Conservation (phyloP, 2,888 invertebrate genomes). For the Troides oblongomaculatus region DNA sequence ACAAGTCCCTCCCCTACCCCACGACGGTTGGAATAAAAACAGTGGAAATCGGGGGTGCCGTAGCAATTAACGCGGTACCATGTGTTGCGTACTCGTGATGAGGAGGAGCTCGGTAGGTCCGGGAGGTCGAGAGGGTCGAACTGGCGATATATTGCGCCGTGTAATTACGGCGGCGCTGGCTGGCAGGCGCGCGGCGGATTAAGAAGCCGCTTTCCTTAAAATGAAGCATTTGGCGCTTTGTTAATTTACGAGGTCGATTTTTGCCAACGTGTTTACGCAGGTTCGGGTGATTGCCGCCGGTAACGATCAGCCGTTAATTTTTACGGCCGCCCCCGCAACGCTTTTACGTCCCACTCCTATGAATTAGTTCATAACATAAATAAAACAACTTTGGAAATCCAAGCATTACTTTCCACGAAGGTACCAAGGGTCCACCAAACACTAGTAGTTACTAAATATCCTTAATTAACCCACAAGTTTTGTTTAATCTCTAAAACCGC, state of each 20-base stretch:
- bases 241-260: slow-evolving; percentile 56
- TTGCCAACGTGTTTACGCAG: slow-evolving; percentile 47
- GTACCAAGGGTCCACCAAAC: not conserved
- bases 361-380: slow-evolving; percentile 5
- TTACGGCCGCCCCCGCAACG: slow-evolving; percentile 6
- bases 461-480: too few relatives aligned
- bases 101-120: slow-evolving; percentile 53
- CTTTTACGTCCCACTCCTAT: slow-evolving; percentile 2
- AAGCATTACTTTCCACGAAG: too few relatives aligned
- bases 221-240: slow-evolving; percentile 57
- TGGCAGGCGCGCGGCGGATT: slow-evolving; percentile 51
- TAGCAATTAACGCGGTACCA: slow-evolving; percentile 71
- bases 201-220: slow-evolving; percentile 66
- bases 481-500: too few relatives aligned
- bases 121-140: slow-evolving; percentile 47
- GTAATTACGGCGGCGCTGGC: slow-evolving; percentile 70
- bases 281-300: slow-evolving; percentile 35
- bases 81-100: slow-evolving; percentile 69
- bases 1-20: slow-evolving; percentile 41
- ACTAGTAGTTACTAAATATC: not conserved
- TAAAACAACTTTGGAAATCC: not conserved
- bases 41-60: slow-evolving; percentile 52
- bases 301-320: slow-evolving; percentile 22
- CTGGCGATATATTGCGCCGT: slow-evolving; percentile 63
- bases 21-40: slow-evolving; percentile 64